A percentile compares a stretch with the other conserved stretches of the same genome.
These are phyloP conservation scores for Anolis carolinensis DNA, from an alignment of 2,113 vertebrate genomes.

Conservation along the genomic window DNA sequence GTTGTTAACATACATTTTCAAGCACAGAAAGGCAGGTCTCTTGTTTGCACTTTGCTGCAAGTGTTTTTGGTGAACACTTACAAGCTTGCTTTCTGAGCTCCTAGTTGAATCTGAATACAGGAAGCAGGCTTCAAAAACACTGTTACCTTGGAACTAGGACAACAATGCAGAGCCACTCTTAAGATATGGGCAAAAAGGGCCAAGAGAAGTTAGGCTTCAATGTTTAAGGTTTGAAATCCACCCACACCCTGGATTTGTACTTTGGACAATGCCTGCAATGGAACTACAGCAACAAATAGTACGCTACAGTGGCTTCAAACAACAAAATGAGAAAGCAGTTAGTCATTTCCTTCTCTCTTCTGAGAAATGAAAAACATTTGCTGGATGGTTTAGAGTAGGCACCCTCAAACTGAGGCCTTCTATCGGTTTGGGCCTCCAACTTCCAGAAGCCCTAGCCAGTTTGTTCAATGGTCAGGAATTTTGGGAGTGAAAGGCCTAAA, in stretches of 20 bases:
- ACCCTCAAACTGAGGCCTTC: no score
- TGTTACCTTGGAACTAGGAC: not conserved
- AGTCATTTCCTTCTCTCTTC: not conserved
- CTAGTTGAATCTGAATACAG: not conserved
- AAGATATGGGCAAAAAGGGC: not conserved
- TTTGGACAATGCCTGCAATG: not conserved
- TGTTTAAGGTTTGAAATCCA: constrained; percentile 3
- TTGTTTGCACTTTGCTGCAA: not conserved
- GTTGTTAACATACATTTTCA: not conserved
- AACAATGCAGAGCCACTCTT: not conserved
- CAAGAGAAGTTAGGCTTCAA: not conserved
- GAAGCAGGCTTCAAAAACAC: not conserved
- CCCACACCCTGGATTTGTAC: not conserved
- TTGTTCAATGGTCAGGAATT: no score
- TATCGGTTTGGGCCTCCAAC: no score
- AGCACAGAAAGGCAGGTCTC: not conserved
- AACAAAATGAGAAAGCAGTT: not conserved
- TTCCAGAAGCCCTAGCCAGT: no score
- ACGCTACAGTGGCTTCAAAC: not conserved
- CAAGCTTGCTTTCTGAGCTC: not conserved
- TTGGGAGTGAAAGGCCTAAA: no score
- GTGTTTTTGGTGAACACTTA: not conserved
- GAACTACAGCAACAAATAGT: not conserved
- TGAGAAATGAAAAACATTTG: not conserved
- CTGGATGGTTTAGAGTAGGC: not conserved